A percentile compares a stretch with the other conserved stretches of the same genome.
Evolutionary conservation across 2,113 vertebrate genomes (phyloP).

Genomic region (Gyps fulvus): DNA sequence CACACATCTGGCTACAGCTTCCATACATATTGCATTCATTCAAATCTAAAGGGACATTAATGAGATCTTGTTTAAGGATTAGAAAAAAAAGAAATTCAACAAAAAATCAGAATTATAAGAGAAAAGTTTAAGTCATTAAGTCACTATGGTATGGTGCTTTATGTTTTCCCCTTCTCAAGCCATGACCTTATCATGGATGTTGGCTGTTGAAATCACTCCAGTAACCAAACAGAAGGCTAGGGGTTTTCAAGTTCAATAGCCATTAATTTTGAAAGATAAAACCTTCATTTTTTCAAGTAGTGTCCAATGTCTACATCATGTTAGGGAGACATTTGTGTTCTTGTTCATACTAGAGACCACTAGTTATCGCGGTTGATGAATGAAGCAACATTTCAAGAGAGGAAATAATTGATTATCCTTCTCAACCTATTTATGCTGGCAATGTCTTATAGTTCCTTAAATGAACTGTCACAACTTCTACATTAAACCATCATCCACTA

Average conservation of each 20-base stretch:
- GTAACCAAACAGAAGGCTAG: background rate
- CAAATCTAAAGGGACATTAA: slow-evolving; percentile 79
- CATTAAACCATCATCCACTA: slow-evolving; percentile 22
- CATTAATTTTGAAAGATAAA: background rate
- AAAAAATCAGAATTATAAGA: background rate
- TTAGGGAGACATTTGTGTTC: background rate
- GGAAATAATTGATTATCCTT: slow-evolving; percentile 15
- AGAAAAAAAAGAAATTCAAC: background rate
- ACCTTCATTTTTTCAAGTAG: background rate
- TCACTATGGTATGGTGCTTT: background rate
- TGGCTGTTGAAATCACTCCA: background rate
- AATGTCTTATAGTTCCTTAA: background rate
- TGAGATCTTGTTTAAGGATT: background rate
- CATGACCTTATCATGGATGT: background rate
- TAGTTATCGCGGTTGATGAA: background rate
- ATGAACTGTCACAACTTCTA: slow-evolving; percentile 4
- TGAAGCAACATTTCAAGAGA: background rate
- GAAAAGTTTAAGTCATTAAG: background rate
- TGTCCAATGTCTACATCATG: background rate
- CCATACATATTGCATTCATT: slow-evolving; percentile 92
- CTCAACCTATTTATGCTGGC: background rate
- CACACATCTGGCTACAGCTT: slow-evolving; percentile 90
- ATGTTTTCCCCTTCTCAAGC: background rate
- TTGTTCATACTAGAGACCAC: background rate
- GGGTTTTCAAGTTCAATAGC: background rate